Evolutionary conservation across 2,113 vertebrate genomes (phyloP).

Genomic region (Riparia riparia): DNA sequence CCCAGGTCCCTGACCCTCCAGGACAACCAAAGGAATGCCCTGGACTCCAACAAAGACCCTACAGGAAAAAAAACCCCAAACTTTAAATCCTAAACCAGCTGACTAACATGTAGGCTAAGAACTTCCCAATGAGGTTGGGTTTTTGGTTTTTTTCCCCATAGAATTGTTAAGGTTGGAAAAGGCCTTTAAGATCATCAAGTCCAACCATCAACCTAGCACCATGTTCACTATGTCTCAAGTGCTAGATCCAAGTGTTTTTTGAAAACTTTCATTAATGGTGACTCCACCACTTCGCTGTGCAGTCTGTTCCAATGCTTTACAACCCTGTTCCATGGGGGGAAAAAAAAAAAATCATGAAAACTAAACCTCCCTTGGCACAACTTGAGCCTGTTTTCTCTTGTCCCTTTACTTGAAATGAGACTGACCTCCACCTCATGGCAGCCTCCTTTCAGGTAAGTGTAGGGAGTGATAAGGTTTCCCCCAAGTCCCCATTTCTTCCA

Average conservation of each 20-base stretch:
- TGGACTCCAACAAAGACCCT: too few species aligned
- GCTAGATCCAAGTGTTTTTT: not conserved
- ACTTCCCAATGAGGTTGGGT: not conserved
- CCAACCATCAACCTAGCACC: not conserved
- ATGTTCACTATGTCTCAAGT: not conserved
- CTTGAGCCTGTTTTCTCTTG: not conserved
- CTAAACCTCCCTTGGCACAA: not conserved
- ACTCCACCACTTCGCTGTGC: not conserved
- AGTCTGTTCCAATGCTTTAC: not conserved
- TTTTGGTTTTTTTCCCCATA: not conserved
- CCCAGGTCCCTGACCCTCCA: too few species aligned
- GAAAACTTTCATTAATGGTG: not conserved
- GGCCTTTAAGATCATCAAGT: not conserved
- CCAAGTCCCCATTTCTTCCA: not conserved
- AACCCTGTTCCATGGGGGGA: not conserved
- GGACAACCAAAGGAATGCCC: too few species aligned
- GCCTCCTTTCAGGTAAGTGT: not conserved
- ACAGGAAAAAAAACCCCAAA: rapidly evolving
- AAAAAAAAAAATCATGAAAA: not conserved
- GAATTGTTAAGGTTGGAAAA: not conserved
- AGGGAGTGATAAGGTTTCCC: not conserved
- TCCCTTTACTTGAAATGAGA: not conserved
- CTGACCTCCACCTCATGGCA: not conserved
- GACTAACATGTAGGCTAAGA: not conserved
- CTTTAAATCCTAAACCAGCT: not conserved